Base-by-base conservation (phyloP, 1,140 invertebrate genomes). In the Contarinia nasturtii region DNA sequence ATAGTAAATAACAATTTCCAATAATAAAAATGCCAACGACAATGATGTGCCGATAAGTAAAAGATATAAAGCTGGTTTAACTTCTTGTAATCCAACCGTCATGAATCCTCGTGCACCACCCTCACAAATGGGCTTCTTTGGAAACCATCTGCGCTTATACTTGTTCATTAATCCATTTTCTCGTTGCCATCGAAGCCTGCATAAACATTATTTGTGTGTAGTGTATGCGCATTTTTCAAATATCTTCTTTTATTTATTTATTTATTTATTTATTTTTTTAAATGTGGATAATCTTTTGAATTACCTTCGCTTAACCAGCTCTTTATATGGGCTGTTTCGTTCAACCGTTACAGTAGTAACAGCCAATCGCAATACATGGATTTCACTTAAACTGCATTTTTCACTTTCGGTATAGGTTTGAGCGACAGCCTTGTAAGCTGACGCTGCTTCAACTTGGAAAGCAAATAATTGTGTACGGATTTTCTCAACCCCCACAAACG, bases 321-420 rank as follows among this genome's bases (percentile, higher is more conserved):
- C 72, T 46, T 66, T 60, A 52, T 72, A 72, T 0, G 71, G 70
- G 33, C 70, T 73, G 52, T 71, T 68, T 48, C 69, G 70, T 15
- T 61, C 55, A 2, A 74, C 60, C 5, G 71, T 65, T 21, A 74
- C 55, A 7, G 67, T 64, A 34, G 72, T 54, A 59, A 67, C 65
- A 19, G 70, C 69, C 49, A 70, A 51, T 47, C 66, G 65, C 52
- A 74, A 74, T 3, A 71, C 66, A 44, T 68, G 63, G 34, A 75
- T 61, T 49, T 72, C 66, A 56, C 67, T 63, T 10, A 76, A 57
- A 1, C 67, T 71, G 49, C 73, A 76, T 58, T 75, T 76, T 51
- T 76, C 73, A 5, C 61, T 61, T 55, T 76, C 73, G 45, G 58
- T 65, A 50, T 69, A 76, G 1, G 71, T 74, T 49, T 71, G 64